Evolutionary conservation across 2,113 vertebrate species (phyloP), one percentile per base, ranked within the genome.

Genomic region (Gambusia holbrooki): DNA sequence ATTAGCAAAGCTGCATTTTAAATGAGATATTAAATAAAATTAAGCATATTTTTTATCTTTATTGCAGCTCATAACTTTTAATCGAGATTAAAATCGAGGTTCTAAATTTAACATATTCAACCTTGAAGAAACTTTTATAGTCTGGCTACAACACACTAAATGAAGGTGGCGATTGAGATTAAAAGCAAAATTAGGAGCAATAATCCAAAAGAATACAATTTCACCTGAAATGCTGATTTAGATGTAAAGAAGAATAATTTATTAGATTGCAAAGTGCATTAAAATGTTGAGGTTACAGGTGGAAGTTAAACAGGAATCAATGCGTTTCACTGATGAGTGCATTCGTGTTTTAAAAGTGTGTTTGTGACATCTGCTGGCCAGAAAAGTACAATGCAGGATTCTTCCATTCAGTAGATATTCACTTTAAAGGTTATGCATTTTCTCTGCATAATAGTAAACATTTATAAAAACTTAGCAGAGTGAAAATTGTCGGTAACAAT

Each of bases 301-400:
- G 22, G 10, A 9, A 25, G 48, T 54, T 25, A 25, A 54, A 40
- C 22, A 54, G 19, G 22, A 58, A 4, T 58, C 9, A 3, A n/a
- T n/a, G 51, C 51, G 10, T 72, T 77, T 62, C 25, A 14, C 25
- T 58, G 40, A 29, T 29, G 33, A 72, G 71, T 58, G 15, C 62
- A 48, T 64, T 63, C 71, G 3, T n/a, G 30, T 32, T 69, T 74
- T 37, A 69, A 30, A 77, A 81, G 87, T 62, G 76, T 74, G 65
- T 63, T 78, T 76, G 28, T 62, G 84, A 89, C 93, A 93, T 81
- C 93, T 93, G 86, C 87, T 90, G 93, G 80, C 1, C n/a, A 82
- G 80, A 78, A 58, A 37, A 40, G 29, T 30, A 29, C 13, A 58
- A 7, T 54, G 48, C 22, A 54, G 48, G 48, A 54, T 54, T 5